Conservation (phyloP, 1,140 invertebrate genomes). For the Scaptomyza montana region DNA sequence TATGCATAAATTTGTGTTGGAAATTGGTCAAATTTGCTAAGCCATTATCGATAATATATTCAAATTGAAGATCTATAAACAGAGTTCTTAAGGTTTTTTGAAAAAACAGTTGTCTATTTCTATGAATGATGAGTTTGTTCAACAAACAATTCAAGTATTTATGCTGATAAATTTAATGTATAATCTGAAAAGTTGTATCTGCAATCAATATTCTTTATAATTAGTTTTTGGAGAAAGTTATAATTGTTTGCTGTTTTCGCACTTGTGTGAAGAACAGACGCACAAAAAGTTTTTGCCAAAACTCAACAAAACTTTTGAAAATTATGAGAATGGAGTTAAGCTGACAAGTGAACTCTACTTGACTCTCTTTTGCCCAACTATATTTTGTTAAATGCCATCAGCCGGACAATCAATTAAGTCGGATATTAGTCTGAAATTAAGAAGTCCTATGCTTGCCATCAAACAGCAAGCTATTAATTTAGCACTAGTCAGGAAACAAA, state of each 20-base stretch:
- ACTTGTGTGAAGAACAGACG: neutral
- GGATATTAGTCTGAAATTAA: slow-evolving; percentile 4
- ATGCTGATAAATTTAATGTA: neutral
- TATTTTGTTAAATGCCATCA: neutral
- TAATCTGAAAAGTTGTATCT: neutral
- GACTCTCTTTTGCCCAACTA: neutral
- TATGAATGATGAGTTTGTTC: no score
- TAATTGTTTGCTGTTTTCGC: neutral
- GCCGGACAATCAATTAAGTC: slow-evolving; percentile 1
- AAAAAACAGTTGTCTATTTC: no score
- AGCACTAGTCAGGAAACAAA: slow-evolving; percentile 10
- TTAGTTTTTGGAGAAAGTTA: slow-evolving; percentile 2
- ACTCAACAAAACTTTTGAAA: slow-evolving; percentile 1
- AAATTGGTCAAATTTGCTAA: neutral
- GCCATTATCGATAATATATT: neutral
- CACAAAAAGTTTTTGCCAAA: neutral
- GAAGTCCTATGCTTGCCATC: neutral
- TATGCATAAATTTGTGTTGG: neutral
- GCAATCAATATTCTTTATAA: slow-evolving; percentile 1
- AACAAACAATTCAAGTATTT: neutral
- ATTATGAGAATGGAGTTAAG: neutral
- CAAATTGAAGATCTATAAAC: no score
- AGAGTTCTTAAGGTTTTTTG: no score
- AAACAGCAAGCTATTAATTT: slow-evolving; percentile 37
- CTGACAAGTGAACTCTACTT: neutral